These are phyloP conservation scores for Octodon degus DNA, from an alignment of 2,113 vertebrate species.

Conservation along the genomic window DNA sequence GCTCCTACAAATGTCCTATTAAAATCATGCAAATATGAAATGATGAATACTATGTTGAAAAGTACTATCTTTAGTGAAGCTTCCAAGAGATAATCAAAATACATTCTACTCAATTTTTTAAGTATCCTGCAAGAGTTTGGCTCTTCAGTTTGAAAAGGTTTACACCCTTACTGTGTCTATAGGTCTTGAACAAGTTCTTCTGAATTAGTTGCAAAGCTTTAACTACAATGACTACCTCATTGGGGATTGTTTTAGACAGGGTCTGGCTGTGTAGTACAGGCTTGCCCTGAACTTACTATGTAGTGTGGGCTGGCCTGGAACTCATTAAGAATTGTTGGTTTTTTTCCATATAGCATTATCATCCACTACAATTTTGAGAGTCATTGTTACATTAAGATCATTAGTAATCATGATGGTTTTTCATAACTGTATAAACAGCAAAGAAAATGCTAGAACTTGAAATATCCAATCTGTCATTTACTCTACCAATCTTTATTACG, in stretches of 20 bases:
- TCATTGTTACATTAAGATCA: neutral
- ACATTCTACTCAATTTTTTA: neutral
- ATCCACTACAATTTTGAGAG: neutral
- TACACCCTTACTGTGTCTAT: neutral
- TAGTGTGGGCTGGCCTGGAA: neutral
- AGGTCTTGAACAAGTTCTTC: neutral
- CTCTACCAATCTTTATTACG: neutral
- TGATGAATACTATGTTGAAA: neutral
- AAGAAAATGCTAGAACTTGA: neutral
- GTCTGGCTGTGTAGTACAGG: neutral
- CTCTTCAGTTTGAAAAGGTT: neutral
- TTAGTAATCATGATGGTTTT: neutral
- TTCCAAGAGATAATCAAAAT: neutral
- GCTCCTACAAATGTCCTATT: neutral
- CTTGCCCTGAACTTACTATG: neutral
- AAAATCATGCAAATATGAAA: constrained; percentile 31
- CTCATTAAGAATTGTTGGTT: neutral
- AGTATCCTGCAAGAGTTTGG: neutral
- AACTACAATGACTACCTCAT: neutral
- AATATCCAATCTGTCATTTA: neutral
- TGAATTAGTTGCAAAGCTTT: constrained; percentile 38
- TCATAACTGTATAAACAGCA: neutral
- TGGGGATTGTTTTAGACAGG: neutral
- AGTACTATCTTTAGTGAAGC: neutral
- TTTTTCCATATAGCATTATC: neutral